Percentiles rank a stretch among this genome's conserved stretches.
Evolutionary conservation across 2,797 vertebrate genomes (phyloP).

Genomic region (Nasua narica): DNA sequence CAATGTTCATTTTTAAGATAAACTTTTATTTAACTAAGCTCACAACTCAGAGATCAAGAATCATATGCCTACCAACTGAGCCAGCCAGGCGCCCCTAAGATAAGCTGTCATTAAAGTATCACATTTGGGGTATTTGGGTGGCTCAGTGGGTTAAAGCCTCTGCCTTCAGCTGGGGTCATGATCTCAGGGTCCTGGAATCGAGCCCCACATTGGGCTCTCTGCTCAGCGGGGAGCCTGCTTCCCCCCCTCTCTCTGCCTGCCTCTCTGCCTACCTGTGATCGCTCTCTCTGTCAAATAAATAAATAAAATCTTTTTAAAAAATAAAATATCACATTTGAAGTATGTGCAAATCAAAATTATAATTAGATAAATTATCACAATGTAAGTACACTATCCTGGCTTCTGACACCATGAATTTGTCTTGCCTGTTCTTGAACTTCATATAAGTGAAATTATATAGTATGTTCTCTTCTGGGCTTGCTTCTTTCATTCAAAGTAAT

Average conservation of each 20-base stretch:
- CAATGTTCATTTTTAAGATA: neutral
- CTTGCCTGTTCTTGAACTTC: neutral
- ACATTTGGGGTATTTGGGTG: too few relatives aligned
- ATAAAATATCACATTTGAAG: neutral
- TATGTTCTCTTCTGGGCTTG: neutral
- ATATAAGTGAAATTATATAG: neutral
- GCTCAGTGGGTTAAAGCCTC: too few relatives aligned
- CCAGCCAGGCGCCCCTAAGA: neutral
- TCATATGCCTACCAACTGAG: neutral
- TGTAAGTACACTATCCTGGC: neutral
- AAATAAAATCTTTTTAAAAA: too few relatives aligned
- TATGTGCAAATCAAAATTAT: neutral
- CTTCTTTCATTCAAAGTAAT: neutral
- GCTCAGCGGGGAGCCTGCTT: too few relatives aligned
- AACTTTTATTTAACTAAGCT: neutral
- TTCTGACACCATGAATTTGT: neutral
- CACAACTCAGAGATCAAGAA: neutral
- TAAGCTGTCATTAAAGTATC: neutral
- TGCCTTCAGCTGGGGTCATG: too few relatives aligned
- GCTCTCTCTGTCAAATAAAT: too few relatives aligned
- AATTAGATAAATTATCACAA: neutral
- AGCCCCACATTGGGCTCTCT: too few relatives aligned
- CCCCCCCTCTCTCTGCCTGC: too few relatives aligned
- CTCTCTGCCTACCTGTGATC: too few relatives aligned
- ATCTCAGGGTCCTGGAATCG: too few relatives aligned